Evolutionary conservation across 64 coral and sea anemone species (phyloP), one percentile per base, ranked within the genome.

Genomic region (Dendrophyllia cribrosa): DNA sequence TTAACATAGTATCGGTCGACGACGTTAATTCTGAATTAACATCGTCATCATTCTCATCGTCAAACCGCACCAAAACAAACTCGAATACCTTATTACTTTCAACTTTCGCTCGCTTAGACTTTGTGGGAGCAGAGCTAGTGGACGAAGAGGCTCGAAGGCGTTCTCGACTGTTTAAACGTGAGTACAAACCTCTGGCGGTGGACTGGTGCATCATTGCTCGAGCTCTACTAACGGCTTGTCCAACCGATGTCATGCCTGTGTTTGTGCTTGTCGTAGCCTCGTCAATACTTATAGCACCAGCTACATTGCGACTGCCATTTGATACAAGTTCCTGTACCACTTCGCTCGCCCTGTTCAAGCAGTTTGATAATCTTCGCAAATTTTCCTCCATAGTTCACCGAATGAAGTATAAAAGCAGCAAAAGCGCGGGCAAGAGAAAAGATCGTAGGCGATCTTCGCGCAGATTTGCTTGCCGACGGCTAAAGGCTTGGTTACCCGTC

Each of bases 171-270:
- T 82, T 82, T 51, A 82, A 91, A 62, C 63, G 19, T 34, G 76
- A 81, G 65, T 66, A 82, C 44, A 91, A 22, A 58, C 88, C 66
- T 63, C 88, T 77, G 74, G 74, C 15, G 47, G 46, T 81, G 43
- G 75, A 90, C 58, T 90, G 75, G 58, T 22, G 15, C 55, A 76
- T 76, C 55, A 76, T 88, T 77, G 87, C 55, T 15, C 66, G 59
- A 15, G 87, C 86, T 88, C 86, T 76, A 75, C n/a, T 76, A 7
- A 76, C 71, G 74, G 72, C 75, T 76, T 77, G 86, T 21, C 71
- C 51, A 7, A 86, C 70, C 48, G 70, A 20, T 59, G 56, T 59
- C 53, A 88, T 88, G 24, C 34, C 70, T 59, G 51, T 56, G 59
- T 60, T 55, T n/a, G 86, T 74, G 52, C 67, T 74, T 55, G 70